Base-by-base conservation (phyloP, 1,140 invertebrate species). In the Drosophila kohkoa region DNA sequence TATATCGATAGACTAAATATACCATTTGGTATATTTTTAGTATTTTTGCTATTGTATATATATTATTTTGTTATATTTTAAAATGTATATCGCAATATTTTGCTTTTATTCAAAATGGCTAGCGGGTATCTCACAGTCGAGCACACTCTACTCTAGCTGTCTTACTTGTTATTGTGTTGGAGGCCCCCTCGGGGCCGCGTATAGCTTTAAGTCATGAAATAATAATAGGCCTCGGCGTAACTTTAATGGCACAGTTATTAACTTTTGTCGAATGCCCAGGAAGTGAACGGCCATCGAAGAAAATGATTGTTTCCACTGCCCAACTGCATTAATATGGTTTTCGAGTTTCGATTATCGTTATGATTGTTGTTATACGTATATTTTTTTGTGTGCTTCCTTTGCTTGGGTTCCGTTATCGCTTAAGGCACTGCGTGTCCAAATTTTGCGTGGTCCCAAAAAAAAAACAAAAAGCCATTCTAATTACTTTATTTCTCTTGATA, bases 201-300 rank as follows among this genome's bases (percentile, higher is more conserved):
- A 59, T 77, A 72, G 85, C 83, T 87, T 80, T 72, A 78, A 88
- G 83, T 72, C 83, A 73, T 77, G 80, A 72, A 80, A 88, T 88
- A 88, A 88, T 88, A 83, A 89, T 73, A 74, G 83, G 68, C 49
- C 25, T 54, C 38, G 49, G 48, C 73, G 43, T 75, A 70, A 78
- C 82, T 85, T 86, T 86, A 86, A 86, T 82, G 52, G 65, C 68
- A 70, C 52, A 70, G 82, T 89, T 88, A 88, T 88, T 88, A 88
- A 89, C 80, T 81, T 77, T 75, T 77, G 67, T 83, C 45, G 69
- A 68, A 46, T 41, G 55, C 48, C 83, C 83, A 69, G 64, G 82
- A 63, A 69, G 69, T 60, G 63, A 28, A 46, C 64, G 51, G 43
- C 74, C 66, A 77, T 65, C 77, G 69, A 72, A 67, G 69, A 72